Percentiles rank a stretch among this genome's conserved stretches.
phyloP scores from a whole-genome alignment of 2,888 invertebrate species.

The Synanthedon myopaeformis region DNA sequence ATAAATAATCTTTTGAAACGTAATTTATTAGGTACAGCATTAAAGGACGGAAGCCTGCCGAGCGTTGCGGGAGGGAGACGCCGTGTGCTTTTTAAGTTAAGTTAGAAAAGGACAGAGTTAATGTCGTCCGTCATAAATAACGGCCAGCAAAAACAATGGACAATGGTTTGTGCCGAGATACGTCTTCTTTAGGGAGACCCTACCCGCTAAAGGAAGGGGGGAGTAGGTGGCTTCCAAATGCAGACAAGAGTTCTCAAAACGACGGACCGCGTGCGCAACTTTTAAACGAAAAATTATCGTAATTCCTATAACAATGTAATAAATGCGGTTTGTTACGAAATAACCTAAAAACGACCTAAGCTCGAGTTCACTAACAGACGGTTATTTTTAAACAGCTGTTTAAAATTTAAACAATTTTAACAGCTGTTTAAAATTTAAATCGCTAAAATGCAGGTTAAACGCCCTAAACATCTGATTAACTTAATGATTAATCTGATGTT shows the following conservation, averaged over 20 bases:
- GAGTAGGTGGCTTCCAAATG: slow-evolving; percentile 6
- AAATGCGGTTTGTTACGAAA: too few relatives aligned
- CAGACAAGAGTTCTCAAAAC: slow-evolving; percentile 12
- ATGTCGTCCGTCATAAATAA: slow-evolving; percentile 66
- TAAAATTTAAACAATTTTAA: too few relatives aligned
- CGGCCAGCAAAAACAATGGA: slow-evolving; percentile 67
- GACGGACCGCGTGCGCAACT: slow-evolving; percentile 30
- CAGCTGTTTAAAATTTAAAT: too few relatives aligned
- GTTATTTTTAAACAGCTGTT: too few relatives aligned
- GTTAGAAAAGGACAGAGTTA: slow-evolving; percentile 35
- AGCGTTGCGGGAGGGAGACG: slow-evolving; percentile 41
- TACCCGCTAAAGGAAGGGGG: slow-evolving; percentile 13
- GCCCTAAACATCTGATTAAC: too few relatives aligned
- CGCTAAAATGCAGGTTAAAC: too few relatives aligned
- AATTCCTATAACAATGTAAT: too few relatives aligned
- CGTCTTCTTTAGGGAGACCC: slow-evolving; percentile 62
- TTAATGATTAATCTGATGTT: too few relatives aligned
- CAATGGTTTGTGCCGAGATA: slow-evolving; percentile 65
- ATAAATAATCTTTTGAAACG: slow-evolving; percentile 66
- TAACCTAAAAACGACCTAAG: too few relatives aligned
- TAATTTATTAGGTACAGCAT: slow-evolving; percentile 62
- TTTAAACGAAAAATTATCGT: background rate
- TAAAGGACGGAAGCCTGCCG: slow-evolving; percentile 59
- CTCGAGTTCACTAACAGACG: too few relatives aligned
- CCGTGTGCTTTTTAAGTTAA: slow-evolving; percentile 7